Conservation (phyloP, 2,797 vertebrate genomes). For the Apodemus agrarius region DNA sequence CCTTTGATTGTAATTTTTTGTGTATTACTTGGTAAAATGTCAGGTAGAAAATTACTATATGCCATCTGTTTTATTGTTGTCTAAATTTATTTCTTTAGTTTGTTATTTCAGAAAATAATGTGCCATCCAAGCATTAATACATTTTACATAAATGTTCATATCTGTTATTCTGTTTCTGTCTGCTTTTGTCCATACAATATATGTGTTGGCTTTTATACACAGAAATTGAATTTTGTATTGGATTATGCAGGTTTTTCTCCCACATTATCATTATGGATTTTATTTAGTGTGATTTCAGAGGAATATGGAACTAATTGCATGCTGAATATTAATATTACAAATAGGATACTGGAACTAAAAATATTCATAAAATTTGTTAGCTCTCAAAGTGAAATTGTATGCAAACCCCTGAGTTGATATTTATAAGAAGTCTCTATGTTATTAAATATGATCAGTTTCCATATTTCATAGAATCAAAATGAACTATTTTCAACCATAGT, state of each 20-base stretch:
- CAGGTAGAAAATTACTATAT: neutral
- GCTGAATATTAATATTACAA: neutral
- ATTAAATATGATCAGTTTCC: conserved; percentile 9
- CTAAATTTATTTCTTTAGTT: neutral
- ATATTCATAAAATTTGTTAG: neutral
- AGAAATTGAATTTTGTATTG: neutral
- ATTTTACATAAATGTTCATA: neutral
- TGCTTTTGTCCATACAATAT: neutral
- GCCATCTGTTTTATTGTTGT: neutral
- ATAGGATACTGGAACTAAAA: neutral
- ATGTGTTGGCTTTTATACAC: neutral
- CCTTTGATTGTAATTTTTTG: neutral
- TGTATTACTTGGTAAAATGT: neutral
- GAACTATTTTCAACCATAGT: neutral
- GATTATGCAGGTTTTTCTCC: neutral
- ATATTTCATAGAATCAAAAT: conserved; percentile 30
- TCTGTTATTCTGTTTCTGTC: neutral
- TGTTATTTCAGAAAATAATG: neutral
- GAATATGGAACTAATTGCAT: neutral
- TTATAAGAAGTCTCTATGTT: neutral
- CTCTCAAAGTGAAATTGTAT: neutral
- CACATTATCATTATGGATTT: neutral
- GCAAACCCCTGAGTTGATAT: neutral
- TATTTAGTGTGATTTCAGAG: neutral
- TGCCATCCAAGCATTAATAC: neutral